These are phyloP conservation scores for Cyprinodon variegatus DNA, from an alignment of 2,113 vertebrate species.

Conservation along the genomic window DNA sequence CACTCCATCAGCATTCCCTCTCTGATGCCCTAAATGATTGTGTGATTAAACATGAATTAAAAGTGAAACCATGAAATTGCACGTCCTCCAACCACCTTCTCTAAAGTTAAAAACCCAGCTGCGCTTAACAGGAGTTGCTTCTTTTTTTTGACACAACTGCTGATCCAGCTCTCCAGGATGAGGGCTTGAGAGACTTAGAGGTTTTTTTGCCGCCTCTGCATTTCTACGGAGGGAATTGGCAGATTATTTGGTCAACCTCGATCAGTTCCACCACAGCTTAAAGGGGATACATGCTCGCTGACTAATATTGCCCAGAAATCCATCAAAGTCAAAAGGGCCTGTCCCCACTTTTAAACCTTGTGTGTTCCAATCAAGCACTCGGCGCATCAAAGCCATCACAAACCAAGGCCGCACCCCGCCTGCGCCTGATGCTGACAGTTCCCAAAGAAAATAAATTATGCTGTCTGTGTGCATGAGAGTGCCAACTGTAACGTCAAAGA, in stretches of 20 bases:
- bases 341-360: constrained; percentile 56
- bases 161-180: constrained; percentile 78
- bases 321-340: constrained; percentile 77
- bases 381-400: constrained; percentile 54
- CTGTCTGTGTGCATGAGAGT: constrained; percentile 59
- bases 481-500: constrained; percentile 56
- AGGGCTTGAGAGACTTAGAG: constrained; percentile 76
- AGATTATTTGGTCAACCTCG: constrained; percentile 83
- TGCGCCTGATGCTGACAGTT: constrained; percentile 43
- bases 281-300: constrained; percentile 70
- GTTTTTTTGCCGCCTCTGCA: constrained; percentile 74
- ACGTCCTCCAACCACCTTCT: constrained; percentile 48
- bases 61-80: constrained; percentile 70
- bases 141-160: constrained; percentile 70
- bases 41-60: constrained; percentile 71
- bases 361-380: constrained; percentile 64
- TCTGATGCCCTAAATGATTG: constrained; percentile 52
- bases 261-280: constrained; percentile 82
- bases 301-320: constrained; percentile 76
- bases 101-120: constrained; percentile 68
- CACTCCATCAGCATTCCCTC: constrained; percentile 41
- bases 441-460: constrained; percentile 61
- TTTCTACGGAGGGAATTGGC: constrained; percentile 79
- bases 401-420: constrained; percentile 51
- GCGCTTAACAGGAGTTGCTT: constrained; percentile 67